These are phyloP conservation scores for Lepus townsendii DNA, from an alignment of 2,797 vertebrate species.

Conservation along the genomic window DNA sequence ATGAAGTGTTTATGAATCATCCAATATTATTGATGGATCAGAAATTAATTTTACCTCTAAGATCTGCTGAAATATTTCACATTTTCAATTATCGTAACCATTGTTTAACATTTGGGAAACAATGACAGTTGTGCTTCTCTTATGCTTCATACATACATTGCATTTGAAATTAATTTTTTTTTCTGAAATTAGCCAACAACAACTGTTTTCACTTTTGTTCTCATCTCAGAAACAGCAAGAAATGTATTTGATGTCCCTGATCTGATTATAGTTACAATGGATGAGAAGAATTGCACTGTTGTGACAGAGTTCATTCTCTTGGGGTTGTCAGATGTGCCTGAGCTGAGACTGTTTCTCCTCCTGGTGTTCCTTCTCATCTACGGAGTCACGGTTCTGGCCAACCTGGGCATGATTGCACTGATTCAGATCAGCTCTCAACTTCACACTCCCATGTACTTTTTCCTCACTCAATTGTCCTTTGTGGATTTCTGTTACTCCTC, in stretches of 20 bases:
- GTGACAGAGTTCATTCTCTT: slow-evolving; percentile 54
- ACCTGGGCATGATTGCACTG: slow-evolving; percentile 61
- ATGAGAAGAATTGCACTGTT: not conserved
- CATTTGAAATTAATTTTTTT: not conserved
- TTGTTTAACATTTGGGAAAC: not conserved
- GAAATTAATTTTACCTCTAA: not conserved
- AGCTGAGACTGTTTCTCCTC: slow-evolving; percentile 41
- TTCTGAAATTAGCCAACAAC: not conserved
- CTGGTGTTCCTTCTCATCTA: slow-evolving; percentile 74
- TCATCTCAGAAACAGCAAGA: not conserved
- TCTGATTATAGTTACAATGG: not conserved
- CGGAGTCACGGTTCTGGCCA: slow-evolving; percentile 51
- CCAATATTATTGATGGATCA: not conserved
- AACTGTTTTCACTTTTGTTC: not conserved
- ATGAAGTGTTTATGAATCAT: not conserved
- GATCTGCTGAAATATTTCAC: fast-evolving
- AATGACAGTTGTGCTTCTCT: not conserved
- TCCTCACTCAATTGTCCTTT: slow-evolving; percentile 76
- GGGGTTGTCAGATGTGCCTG: slow-evolving; percentile 54
- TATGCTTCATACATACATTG: not conserved
- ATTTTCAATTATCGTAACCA: not conserved
- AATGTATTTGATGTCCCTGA: not conserved
- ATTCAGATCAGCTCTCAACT: slow-evolving; percentile 44
- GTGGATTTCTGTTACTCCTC: slow-evolving; percentile 77
- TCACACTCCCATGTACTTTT: slow-evolving; percentile 71